phyloP scores from a whole-genome alignment of 1,140 invertebrate species.

The Cardiocondyla obscurior region DNA sequence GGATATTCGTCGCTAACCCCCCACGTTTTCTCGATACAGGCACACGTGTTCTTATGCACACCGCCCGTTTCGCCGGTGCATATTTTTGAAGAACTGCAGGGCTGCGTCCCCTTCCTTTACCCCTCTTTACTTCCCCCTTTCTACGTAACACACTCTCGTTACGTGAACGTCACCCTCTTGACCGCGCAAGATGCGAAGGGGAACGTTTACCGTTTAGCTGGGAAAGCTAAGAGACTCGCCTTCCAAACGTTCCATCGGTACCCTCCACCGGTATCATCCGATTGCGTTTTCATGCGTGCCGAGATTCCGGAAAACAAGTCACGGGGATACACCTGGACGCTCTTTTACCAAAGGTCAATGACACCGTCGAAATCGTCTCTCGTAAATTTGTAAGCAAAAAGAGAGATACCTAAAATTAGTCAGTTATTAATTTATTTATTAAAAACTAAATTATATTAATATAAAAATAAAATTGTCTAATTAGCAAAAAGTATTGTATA shows the following conservation, averaged over 20 bases:
- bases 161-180: constrained; percentile 30
- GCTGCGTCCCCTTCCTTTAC: constrained; percentile 20
- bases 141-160: constrained; percentile 59
- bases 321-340: constrained; percentile 30
- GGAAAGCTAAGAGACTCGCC: constrained; percentile 21
- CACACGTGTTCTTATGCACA: constrained; percentile 67
- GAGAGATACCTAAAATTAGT: not conserved
- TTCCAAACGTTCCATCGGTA: constrained; percentile 10
- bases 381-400: not conserved
- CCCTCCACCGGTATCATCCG: constrained; percentile 14
- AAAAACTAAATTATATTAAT: not conserved
- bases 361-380: constrained; percentile 14
- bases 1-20: constrained; percentile 50
- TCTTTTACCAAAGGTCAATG: constrained; percentile 45
- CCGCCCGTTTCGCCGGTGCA: constrained; percentile 53
- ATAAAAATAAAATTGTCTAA: not conserved
- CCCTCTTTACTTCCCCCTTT: constrained; percentile 23
- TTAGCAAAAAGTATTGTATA: not conserved
- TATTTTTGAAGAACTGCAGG: constrained; percentile 29
- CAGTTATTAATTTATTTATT: constrained; percentile 8
- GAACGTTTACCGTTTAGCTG: constrained; percentile 31
- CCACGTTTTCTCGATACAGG: constrained; percentile 49
- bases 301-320: constrained; percentile 33
- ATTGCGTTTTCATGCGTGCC: constrained; percentile 51
- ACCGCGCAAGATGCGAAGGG: constrained; percentile 29